Base-by-base conservation (phyloP, 2,113 vertebrate species). In the Takifugu bimaculatus region DNA sequence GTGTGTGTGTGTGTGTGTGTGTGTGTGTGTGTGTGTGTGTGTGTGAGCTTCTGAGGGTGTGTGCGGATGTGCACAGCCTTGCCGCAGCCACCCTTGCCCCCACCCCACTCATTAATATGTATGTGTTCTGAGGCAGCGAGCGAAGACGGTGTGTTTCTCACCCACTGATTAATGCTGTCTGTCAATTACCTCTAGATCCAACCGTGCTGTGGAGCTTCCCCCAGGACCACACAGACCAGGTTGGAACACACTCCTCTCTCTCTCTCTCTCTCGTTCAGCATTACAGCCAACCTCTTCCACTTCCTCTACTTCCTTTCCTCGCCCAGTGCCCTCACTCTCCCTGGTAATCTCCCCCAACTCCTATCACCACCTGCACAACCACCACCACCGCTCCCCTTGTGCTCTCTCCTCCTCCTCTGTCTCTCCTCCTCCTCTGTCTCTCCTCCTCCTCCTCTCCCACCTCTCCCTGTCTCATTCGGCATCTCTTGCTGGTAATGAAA, bases 111-210 rank as follows among this genome's bases (percentile, higher is more conserved):
- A 91, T 92, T 92, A 92, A 92, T 92, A 92, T 92, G 91, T 90
- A 92, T 92, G 89, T 88, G 76, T 84, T 89, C 89, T 88, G 88
- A 90, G 87, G 90, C 87, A 85, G 88, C 88, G 87, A 85, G 88
- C 85, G 87, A 86, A 88, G 90, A 85, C 88, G 88, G 89, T 92
- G 86, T 93, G 90, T 91, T 93, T 91, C 86, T 90, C 90, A 92
- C 89, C 88, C 88, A 90, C 89, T 93, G 90, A 95, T 95, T 96
- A 96, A 96, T 93, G 90, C 91, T 93, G 84, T 93, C 87, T 98
- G 92, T 97, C 92, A 92, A 94, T 99, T 96, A 93, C 94, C 96
- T 96, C 91, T 94, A 99, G 97, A 98, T 94, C 96, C 97, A 80
- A 92, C 92, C 92, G 91, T 99, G 90, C 89, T 97, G 90, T 99